Evolutionary conservation across 2,113 vertebrate species (phyloP).

Genomic region (Gorsachius goisagi): DNA sequence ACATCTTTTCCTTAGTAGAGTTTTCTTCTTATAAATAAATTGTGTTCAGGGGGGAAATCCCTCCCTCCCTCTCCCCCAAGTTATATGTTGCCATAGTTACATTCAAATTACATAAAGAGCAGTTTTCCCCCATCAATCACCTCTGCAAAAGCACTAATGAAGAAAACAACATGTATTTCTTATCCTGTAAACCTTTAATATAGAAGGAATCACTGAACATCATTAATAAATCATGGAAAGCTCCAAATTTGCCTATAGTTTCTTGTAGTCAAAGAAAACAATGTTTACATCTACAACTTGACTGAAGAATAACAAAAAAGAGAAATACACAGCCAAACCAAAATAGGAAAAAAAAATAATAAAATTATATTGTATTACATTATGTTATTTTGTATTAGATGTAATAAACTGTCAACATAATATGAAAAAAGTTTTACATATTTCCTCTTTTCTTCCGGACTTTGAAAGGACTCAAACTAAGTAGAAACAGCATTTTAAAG

Average conservation of each 20-base stretch:
- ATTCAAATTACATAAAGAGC: not conserved
- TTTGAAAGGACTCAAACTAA: not conserved
- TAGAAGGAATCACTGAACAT: not conserved
- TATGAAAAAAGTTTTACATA: not conserved
- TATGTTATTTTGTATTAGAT: not conserved
- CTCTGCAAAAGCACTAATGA: not conserved
- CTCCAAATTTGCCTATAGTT: not conserved
- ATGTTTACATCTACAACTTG: not conserved
- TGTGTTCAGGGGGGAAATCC: fast-evolving
- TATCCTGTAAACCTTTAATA: not conserved
- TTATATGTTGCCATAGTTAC: not conserved
- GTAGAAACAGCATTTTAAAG: not conserved
- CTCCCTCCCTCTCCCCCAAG: not conserved
- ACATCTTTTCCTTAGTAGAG: not conserved
- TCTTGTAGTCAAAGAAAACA: not conserved
- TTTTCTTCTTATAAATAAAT: not conserved
- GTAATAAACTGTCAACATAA: not conserved
- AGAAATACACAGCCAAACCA: not conserved
- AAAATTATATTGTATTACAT: not conserved
- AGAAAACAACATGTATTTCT: not conserved
- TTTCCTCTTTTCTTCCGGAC: not conserved
- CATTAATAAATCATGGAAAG: not conserved
- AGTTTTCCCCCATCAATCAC: not conserved
- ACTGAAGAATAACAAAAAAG: not conserved
- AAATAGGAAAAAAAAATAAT: not conserved